Percentiles rank a stretch among this genome's conserved stretches.
Conservation (phyloP, 2,113 vertebrate genomes). For the Corythaeola cristata region DNA sequence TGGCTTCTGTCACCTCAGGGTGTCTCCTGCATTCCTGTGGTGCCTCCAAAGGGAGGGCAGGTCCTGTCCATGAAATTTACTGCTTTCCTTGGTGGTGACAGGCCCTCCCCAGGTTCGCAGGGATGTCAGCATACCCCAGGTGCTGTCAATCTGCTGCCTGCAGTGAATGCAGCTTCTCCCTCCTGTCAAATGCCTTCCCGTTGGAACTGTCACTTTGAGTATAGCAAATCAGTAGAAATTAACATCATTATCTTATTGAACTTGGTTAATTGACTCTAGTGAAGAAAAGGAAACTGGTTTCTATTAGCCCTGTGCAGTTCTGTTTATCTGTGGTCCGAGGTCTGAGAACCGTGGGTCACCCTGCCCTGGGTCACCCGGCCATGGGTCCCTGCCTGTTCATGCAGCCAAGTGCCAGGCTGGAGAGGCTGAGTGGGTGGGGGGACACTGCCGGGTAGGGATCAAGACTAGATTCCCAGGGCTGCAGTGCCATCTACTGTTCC, state of each 20-base stretch:
- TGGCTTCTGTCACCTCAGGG: neutral
- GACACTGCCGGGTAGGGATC: too few species aligned
- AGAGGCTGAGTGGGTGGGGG: neutral
- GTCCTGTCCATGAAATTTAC: neutral
- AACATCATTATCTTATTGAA: neutral
- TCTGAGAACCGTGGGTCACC: fast-evolving
- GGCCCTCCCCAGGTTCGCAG: neutral
- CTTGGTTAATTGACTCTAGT: neutral
- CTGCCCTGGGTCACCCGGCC: fast-evolving
- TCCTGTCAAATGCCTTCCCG: neutral
- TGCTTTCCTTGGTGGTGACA: neutral
- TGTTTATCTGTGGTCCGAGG: fast-evolving
- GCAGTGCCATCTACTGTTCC: conserved; percentile 70
- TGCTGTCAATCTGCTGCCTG: fast-evolving
- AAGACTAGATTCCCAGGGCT: neutral
- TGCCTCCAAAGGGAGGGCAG: neutral
- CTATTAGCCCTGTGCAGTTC: neutral
- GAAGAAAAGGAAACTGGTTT: neutral
- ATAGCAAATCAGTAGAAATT: neutral
- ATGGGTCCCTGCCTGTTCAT: neutral
- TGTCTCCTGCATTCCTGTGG: neutral
- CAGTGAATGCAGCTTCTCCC: neutral
- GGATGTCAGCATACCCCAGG: neutral
- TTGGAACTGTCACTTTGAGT: neutral
- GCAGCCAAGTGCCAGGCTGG: neutral